Conservation (phyloP, 1,140 invertebrate genomes). For the Sogatella furcifera region DNA sequence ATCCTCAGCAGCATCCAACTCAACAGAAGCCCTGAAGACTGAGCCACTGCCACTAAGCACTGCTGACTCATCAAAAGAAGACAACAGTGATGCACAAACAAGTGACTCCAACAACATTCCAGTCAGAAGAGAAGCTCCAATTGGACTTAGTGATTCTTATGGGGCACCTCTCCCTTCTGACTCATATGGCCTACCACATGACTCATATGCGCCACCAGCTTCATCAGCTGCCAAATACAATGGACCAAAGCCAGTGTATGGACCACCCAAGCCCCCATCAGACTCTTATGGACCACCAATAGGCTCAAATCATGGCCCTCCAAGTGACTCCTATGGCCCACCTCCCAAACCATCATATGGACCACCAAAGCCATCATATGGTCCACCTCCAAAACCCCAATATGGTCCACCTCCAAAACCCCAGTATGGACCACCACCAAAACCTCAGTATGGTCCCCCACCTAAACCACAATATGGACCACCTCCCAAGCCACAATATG, state of each 20-base stretch:
- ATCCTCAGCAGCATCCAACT: not conserved
- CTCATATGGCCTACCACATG: conserved; percentile 17
- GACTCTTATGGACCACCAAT: conserved; percentile 30
- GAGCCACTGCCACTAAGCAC: not conserved
- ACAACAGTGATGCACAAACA: not conserved
- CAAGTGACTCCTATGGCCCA: conserved; percentile 16
- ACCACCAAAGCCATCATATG: conserved; percentile 31
- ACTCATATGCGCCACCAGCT: conserved; percentile 20
- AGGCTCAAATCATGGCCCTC: conserved; percentile 9
- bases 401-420: conserved; percentile 29
- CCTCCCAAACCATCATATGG: conserved; percentile 24
- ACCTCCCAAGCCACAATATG: conserved; percentile 25
- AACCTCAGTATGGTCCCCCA: conserved; percentile 24
- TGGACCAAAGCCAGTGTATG: conserved; percentile 34
- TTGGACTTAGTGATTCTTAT: conserved; percentile 33
- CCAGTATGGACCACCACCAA: conserved; percentile 31
- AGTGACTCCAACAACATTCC: not conserved
- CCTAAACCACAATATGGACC: conserved; percentile 23
- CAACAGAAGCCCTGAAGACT: not conserved
- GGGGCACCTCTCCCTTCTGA: conserved; percentile 27
- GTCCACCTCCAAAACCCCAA: conserved; percentile 24
- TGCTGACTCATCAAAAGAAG: not conserved
- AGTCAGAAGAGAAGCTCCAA: not conserved
- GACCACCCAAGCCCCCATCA: conserved; percentile 31
- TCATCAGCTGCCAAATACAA: conserved; percentile 24